phyloP scores from a whole-genome alignment of 2,113 vertebrate species.

The Sinocyclocheilus anshuiensis region DNA sequence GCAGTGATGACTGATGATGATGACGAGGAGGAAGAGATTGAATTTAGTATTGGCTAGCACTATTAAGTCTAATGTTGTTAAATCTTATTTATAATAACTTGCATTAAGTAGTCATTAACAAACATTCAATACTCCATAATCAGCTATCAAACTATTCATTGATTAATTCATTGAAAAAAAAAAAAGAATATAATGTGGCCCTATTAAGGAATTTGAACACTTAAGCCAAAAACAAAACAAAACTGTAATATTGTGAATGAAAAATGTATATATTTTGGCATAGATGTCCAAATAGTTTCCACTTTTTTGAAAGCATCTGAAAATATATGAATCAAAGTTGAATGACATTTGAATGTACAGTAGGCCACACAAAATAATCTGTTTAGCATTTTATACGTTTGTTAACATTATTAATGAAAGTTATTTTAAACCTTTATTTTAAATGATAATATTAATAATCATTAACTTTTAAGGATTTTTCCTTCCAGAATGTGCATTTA shows the following conservation, averaged over 20 bases:
- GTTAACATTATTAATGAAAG: neutral
- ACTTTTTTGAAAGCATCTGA: neutral
- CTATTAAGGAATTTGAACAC: too few relatives aligned
- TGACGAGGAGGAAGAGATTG: constrained; percentile 69
- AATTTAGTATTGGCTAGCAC: constrained; percentile 70
- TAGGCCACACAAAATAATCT: neutral
- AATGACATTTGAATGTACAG: neutral
- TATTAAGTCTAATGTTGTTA: neutral
- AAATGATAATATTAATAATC: neutral
- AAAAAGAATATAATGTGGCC: too few relatives aligned
- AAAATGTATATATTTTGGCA: neutral
- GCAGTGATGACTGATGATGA: constrained; percentile 56
- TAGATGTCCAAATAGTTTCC: neutral
- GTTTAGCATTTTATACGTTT: neutral
- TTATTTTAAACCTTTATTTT: neutral
- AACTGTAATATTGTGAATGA: too few relatives aligned
- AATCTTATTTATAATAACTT: neutral
- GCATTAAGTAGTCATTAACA: neutral
- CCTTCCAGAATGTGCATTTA: neutral
- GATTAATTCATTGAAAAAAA: too few relatives aligned
- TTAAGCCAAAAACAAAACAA: too few relatives aligned
- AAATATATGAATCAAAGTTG: neutral
- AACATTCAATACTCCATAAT: neutral
- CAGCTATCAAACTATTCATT: too few relatives aligned
- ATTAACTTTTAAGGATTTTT: neutral